These are phyloP conservation scores for Allolobophora icterica DNA, from an alignment of 2,888 invertebrate genomes.

Conservation along the genomic window DNA sequence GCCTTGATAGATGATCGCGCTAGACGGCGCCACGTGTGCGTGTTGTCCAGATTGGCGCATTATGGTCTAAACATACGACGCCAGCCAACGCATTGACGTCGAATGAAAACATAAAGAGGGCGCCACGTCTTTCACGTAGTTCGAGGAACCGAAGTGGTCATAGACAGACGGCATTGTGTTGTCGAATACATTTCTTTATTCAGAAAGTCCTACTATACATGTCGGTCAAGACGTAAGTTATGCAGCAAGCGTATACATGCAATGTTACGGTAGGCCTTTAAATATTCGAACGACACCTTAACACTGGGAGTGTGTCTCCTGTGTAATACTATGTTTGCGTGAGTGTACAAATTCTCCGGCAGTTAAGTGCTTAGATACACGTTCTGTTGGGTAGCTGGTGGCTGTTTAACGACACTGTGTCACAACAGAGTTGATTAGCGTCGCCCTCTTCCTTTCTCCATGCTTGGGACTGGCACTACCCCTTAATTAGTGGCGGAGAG, in stretches of 20 bases:
- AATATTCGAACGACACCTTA: no score
- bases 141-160: not conserved
- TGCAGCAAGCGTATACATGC: not conserved
- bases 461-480: no score
- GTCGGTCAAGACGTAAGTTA: not conserved
- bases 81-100: slow-evolving; percentile 11
- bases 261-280: no score
- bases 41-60: slow-evolving; percentile 12
- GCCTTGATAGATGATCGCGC: slow-evolving; percentile 4
- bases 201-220: not conserved
- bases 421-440: no score
- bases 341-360: no score
- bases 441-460: no score
- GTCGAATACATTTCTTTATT: not conserved
- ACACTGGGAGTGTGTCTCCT: no score
- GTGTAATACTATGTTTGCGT: no score
- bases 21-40: slow-evolving; percentile 11
- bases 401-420: no score
- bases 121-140: not conserved
- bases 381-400: no score
- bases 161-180: not conserved
- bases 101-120: slow-evolving; percentile 17
- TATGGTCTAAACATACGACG: not conserved
- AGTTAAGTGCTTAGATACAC: no score
- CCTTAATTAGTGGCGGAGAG: no score